These are phyloP conservation scores for Alectoris magna DNA, from an alignment of 2,797 vertebrate species.

Conservation along the genomic window DNA sequence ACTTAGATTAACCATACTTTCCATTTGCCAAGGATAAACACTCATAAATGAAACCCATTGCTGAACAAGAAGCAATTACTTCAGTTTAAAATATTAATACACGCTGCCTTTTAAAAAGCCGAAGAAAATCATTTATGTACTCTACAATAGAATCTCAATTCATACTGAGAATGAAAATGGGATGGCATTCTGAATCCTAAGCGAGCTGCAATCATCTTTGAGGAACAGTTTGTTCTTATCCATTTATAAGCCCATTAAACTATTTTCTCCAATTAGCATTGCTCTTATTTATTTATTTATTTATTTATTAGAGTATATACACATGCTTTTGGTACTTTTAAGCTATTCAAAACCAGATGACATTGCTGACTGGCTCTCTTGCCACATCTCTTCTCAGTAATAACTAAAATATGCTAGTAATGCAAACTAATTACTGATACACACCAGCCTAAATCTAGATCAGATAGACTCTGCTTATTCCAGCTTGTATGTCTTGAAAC, in stretches of 20 bases:
- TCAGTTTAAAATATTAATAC: conserved; percentile 88
- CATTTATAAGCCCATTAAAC: conserved; percentile 73
- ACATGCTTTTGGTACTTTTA: not conserved
- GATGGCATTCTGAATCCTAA: conserved; percentile 53
- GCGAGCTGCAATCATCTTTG: conserved; percentile 60
- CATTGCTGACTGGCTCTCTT: conserved; percentile 11
- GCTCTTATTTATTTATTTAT: not conserved
- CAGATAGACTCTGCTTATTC: not conserved
- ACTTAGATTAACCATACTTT: conserved; percentile 87
- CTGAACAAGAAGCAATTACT: conserved; percentile 86
- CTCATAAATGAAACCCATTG: conserved; percentile 84
- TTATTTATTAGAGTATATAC: not conserved
- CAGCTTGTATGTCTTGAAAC: not conserved
- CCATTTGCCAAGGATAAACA: conserved; percentile 84
- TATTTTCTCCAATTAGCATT: conserved; percentile 47
- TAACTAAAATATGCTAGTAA: not conserved
- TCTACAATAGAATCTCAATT: conserved; percentile 67
- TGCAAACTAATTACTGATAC: not conserved
- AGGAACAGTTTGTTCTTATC: conserved; percentile 52
- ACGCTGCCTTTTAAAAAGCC: conserved; percentile 79
- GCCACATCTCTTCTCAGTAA: conserved; percentile 3
- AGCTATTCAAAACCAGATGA: not conserved
- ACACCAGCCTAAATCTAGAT: not conserved
- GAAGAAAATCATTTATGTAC: conserved; percentile 83
- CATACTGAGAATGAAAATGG: conserved; percentile 71